Conservation (phyloP, 2,888 invertebrate genomes). For the Cheilosia vulpina region DNA sequence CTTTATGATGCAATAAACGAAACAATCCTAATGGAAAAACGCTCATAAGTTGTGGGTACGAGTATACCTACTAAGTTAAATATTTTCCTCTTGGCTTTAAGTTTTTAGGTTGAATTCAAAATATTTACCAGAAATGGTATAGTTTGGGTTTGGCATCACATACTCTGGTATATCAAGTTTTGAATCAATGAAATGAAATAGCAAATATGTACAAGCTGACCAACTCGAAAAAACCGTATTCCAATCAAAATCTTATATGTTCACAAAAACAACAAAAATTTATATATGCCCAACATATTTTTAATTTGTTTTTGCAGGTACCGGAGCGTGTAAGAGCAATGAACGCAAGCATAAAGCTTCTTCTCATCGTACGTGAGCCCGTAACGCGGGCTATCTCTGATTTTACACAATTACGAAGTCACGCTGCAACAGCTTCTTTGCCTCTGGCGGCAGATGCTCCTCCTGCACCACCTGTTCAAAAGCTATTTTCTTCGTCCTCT, state of each 20-base stretch:
- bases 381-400: slow-evolving; percentile 98
- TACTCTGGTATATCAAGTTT: too few relatives aligned
- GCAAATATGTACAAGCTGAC: too few relatives aligned
- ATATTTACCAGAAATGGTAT: too few relatives aligned
- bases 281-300: background rate
- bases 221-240: too few relatives aligned
- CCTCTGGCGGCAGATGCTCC: slow-evolving; percentile 81
- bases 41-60: slow-evolving; percentile 4
- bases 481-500: slow-evolving; percentile 75
- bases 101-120: too few relatives aligned
- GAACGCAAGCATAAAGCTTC: slow-evolving; percentile 95
- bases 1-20: slow-evolving; percentile 32
- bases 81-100: too few relatives aligned
- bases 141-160: too few relatives aligned
- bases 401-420: slow-evolving; percentile 95
- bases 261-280: background rate
- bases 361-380: slow-evolving; percentile 97
- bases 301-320: slow-evolving; percentile 85
- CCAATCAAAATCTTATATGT: too few relatives aligned
- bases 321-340: slow-evolving; percentile 96
- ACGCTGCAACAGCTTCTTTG: slow-evolving; percentile 90
- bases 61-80: background rate
- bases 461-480: slow-evolving; percentile 41
- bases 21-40: background rate
- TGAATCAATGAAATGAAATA: too few relatives aligned